Percentiles rank a stretch among this genome's conserved stretches.
phyloP scores from a whole-genome alignment of 2,797 vertebrate species.

The Helicolenus hilgendorfi region DNA sequence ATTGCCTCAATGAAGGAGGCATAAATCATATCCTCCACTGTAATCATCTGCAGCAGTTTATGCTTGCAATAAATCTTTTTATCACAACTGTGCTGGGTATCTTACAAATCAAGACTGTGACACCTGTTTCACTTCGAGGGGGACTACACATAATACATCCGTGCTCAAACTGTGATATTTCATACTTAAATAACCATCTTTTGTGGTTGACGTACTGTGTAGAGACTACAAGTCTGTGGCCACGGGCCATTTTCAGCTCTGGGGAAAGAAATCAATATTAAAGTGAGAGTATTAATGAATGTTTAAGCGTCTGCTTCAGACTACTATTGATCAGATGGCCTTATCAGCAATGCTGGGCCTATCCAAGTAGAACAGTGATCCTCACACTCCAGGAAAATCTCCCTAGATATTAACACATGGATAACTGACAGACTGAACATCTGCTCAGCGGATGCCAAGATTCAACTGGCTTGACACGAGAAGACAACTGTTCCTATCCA shows the following conservation, averaged over 20 bases:
- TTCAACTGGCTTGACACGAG: slow-evolving; percentile 7
- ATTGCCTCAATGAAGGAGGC: slow-evolving; percentile 83
- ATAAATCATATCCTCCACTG: slow-evolving; percentile 81
- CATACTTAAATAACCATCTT: slow-evolving; percentile 77
- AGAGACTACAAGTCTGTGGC: slow-evolving; percentile 59
- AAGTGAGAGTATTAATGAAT: slow-evolving; percentile 82
- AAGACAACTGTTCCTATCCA: slow-evolving; percentile 8
- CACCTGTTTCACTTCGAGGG: slow-evolving; percentile 68
- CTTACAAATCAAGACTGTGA: slow-evolving; percentile 71
- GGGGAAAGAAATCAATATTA: slow-evolving; percentile 61
- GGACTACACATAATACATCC: slow-evolving; percentile 46
- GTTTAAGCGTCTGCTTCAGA: slow-evolving; percentile 78
- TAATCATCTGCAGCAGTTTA: slow-evolving; percentile 82
- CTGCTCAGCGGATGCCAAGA: slow-evolving; percentile 26
- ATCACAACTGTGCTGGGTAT: slow-evolving; percentile 67
- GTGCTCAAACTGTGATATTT: slow-evolving; percentile 68
- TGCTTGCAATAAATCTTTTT: slow-evolving; percentile 80
- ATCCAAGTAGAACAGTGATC: slow-evolving; percentile 52
- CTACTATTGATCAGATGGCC: slow-evolving; percentile 72
- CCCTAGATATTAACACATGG: slow-evolving; percentile 53
- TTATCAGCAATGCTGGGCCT: slow-evolving; percentile 50
- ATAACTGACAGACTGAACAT: slow-evolving; percentile 53
- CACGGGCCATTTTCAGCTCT: slow-evolving; percentile 38
- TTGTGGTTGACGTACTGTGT: slow-evolving; percentile 57
- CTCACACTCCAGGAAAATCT: slow-evolving; percentile 49